Base-by-base conservation (phyloP, 2,888 invertebrate species). In the Hydrotaea diabolus region DNA sequence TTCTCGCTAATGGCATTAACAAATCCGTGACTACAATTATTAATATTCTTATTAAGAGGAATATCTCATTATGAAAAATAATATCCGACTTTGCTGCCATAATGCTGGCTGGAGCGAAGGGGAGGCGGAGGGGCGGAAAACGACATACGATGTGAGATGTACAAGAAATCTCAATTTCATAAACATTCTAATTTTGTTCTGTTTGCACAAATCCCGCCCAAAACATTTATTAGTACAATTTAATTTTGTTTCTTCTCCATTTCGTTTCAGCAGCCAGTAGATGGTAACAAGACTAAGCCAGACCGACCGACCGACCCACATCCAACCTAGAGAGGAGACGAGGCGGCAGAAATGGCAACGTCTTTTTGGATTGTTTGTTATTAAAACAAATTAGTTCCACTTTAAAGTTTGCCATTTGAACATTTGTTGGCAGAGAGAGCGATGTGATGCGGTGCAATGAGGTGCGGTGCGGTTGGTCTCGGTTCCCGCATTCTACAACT, bases 301-400 rank as follows among this genome's bases (percentile, higher is more conserved):
- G n/a, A 15, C 31, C 31, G 7, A 31, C n/a, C n/a, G 43, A 43
- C 11, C 43, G 15, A 13, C 11, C 5, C 15, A 49, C 49, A 13
- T 5, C 49, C n/a, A 15, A n/a, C 13, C 49, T 23, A 1, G 46
- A 36, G 57, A 46, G 62, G 39, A 26, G 17, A 36, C 46, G n/a
- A 49, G 49, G 3, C 39, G 39, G 39, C 39, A 39, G 39, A 57
- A 57, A 62, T 36, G 36, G 46, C 53, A 57, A 62, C 64, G 55
- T 64, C 78, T 64, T 73, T 66, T 23, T 64, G 73, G 64, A 79
- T 79, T 73, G 78, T 73, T 79, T 79, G 72, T 73, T 79, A 79
- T 79, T 79, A 73, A 79, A 79, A 79, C 73, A 79, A 79, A 79
- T 79, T 79, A 79, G 73, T 79, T 64, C 55, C 78, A 79, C 78